These are phyloP conservation scores for Hiodon alosoides DNA, from an alignment of 2,113 vertebrate species.

Conservation along the genomic window DNA sequence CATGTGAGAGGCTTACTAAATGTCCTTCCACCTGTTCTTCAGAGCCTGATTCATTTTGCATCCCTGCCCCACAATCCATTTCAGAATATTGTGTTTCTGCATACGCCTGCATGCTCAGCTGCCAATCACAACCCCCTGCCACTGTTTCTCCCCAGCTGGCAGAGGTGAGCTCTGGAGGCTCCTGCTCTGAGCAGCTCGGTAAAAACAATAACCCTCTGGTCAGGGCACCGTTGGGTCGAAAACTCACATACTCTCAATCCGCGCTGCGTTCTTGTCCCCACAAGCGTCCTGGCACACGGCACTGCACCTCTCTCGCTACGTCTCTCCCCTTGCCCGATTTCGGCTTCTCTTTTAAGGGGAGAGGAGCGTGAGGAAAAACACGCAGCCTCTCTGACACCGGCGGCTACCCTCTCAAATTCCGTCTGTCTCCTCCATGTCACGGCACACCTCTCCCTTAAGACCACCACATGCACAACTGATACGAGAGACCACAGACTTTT, in stretches of 20 bases:
- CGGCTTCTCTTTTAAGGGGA: neutral
- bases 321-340: neutral
- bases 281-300: neutral
- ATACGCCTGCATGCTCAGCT: constrained; percentile 18
- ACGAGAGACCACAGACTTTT: neutral
- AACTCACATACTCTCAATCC: neutral
- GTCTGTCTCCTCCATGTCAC: neutral
- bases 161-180: neutral
- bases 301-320: neutral
- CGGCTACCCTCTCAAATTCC: neutral
- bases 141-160: constrained; percentile 30
- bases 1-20: neutral
- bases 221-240: neutral
- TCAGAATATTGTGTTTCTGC: constrained; percentile 32
- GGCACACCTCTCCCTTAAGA: neutral
- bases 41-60: neutral
- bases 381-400: neutral
- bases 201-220: constrained; percentile 14
- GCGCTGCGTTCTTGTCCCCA: neutral
- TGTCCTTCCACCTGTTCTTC: neutral
- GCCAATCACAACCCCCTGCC: constrained; percentile 33
- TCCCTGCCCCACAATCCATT: neutral
- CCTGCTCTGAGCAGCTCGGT: constrained; percentile 10
- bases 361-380: neutral
- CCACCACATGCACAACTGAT: neutral